These are phyloP conservation scores for Tor tambroides DNA, from an alignment of 2,113 vertebrate species.

Conservation along the genomic window DNA sequence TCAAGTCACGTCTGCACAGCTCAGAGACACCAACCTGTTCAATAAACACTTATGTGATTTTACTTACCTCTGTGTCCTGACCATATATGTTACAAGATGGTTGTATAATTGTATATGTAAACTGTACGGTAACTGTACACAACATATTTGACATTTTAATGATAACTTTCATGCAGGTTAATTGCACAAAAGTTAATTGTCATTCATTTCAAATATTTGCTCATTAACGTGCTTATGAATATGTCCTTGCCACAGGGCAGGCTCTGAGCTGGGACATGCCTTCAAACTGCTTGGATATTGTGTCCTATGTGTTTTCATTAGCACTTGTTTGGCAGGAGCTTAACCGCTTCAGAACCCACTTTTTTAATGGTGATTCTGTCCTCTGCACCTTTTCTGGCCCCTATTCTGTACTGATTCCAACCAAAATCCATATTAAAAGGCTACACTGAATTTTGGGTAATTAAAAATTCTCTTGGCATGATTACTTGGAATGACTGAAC, in stretches of 20 bases:
- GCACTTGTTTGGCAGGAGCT: not conserved
- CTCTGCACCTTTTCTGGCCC: not conserved
- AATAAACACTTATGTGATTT: too few relatives aligned
- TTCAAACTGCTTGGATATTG: slow-evolving; percentile 52
- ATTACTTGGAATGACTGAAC: not conserved
- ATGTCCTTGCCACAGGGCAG: slow-evolving; percentile 62
- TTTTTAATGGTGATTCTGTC: not conserved
- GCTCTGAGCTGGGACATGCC: slow-evolving; percentile 50
- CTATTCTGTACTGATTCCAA: not conserved
- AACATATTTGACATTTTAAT: not conserved
- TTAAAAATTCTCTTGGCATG: not conserved
- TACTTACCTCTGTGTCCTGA: too few relatives aligned
- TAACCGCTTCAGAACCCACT: not conserved
- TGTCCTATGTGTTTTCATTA: slow-evolving; percentile 45
- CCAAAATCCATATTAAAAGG: not conserved
- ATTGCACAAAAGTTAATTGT: not conserved
- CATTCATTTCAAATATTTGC: slow-evolving; percentile 11
- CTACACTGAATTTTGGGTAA: not conserved
- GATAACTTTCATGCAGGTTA: not conserved
- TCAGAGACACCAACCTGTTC: too few relatives aligned
- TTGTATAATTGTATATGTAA: not conserved
- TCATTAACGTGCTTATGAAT: slow-evolving; percentile 36
- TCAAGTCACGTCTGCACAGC: too few relatives aligned
- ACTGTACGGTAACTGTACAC: not conserved
- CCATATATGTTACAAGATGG: too few relatives aligned